These are phyloP conservation scores for Terebella lapidaria DNA, from an alignment of 2,888 invertebrate genomes.

Conservation along the genomic window DNA sequence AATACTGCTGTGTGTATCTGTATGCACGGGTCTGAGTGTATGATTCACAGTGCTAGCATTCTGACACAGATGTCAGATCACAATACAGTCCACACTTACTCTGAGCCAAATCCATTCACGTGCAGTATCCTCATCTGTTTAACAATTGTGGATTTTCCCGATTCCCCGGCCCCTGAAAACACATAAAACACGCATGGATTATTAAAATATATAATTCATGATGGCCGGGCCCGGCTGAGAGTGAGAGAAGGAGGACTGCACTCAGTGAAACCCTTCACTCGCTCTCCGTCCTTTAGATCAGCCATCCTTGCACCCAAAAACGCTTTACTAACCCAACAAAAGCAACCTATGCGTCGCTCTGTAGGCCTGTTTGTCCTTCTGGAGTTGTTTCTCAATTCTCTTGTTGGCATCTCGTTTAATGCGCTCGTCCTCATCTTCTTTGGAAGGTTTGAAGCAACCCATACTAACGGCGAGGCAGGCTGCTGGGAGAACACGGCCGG, in stretches of 20 bases:
- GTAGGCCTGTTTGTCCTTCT: conserved; percentile 98
- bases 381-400: conserved; percentile 96
- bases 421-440: conserved; percentile 18
- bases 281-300: too few relatives aligned
- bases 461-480: too few relatives aligned
- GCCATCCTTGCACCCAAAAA: too few relatives aligned
- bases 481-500: neutral
- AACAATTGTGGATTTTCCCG: conserved; percentile 98
- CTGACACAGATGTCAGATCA: too few relatives aligned
- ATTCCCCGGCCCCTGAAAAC: conserved; percentile 83
- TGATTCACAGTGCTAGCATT: too few relatives aligned
- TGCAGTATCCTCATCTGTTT: conserved; percentile 99
- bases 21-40: too few relatives aligned
- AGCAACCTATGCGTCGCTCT: conserved; percentile 96
- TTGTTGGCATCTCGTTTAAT: conserved; percentile 63
- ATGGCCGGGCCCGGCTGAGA: too few relatives aligned
- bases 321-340: conserved; percentile 73
- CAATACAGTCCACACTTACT: too few relatives aligned
- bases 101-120: conserved; percentile 98
- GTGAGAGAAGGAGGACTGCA: too few relatives aligned
- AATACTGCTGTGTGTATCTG: too few relatives aligned
- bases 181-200: neutral
- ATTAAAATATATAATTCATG: too few relatives aligned
- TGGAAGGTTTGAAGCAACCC: conserved; percentile 18
- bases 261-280: too few relatives aligned